Evolutionary conservation across 2,797 vertebrate species (phyloP).

Genomic region (Tinamus major): DNA sequence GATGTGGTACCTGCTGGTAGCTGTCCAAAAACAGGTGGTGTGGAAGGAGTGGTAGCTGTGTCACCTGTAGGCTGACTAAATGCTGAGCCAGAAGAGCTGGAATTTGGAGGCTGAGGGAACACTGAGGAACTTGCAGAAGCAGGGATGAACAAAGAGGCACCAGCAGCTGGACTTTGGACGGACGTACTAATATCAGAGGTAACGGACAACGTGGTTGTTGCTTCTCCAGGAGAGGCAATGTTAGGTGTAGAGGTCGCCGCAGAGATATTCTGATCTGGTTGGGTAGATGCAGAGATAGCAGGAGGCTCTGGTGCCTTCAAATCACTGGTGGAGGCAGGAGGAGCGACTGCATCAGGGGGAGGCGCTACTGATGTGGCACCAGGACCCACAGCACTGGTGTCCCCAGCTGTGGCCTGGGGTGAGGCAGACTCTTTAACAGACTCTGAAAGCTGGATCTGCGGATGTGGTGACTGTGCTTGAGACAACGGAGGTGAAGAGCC

Average conservation of each 20-base stretch:
- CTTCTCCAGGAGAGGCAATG: conserved; percentile 23
- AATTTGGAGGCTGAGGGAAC: conserved; percentile 63
- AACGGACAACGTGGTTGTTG: not conserved
- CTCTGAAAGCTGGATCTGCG: conserved; percentile 36
- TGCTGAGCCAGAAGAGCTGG: conserved; percentile 71
- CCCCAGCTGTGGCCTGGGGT: not conserved
- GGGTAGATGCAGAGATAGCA: not conserved
- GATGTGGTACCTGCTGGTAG: conserved; percentile 56
- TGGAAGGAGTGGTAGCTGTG: conserved; percentile 40
- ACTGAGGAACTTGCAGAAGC: conserved; percentile 41
- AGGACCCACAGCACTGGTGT: not conserved
- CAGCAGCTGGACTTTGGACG: conserved; percentile 37
- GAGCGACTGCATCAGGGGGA: not conserved
- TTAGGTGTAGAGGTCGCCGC: not conserved
- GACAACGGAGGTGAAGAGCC: not conserved
- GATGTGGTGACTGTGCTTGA: conserved; percentile 26
- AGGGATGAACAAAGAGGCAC: conserved; percentile 50
- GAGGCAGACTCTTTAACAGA: not conserved
- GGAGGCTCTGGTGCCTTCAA: conserved; percentile 5
- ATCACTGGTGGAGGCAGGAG: conserved; percentile 29
- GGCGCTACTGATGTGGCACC: not conserved
- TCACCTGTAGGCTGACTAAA: conserved; percentile 80
- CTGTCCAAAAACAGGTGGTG: conserved; percentile 74
- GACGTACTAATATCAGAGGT: not conserved
- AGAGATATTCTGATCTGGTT: conserved; percentile 25